Conservation (phyloP, 2,888 invertebrate genomes). For the Serrognathus titanus region DNA sequence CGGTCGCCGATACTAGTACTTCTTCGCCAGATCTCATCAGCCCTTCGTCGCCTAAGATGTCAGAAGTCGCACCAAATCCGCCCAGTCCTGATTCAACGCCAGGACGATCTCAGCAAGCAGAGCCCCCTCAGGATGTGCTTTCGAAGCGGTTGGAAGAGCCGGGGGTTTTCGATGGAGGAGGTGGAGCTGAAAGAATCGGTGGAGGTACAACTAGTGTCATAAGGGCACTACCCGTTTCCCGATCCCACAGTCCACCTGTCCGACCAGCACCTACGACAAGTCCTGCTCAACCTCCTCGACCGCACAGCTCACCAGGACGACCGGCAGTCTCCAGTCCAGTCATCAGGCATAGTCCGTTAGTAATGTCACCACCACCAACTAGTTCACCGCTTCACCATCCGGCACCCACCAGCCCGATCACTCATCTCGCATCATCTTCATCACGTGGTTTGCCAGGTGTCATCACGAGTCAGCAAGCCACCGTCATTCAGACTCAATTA, state of each 20-base stretch:
- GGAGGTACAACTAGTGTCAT: slow-evolving; percentile 44
- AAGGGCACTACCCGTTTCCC: slow-evolving; percentile 38
- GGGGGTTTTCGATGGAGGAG: slow-evolving; percentile 53
- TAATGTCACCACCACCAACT: slow-evolving; percentile 31
- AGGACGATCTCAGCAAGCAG: slow-evolving; percentile 54
- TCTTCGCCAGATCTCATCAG: slow-evolving; percentile 84
- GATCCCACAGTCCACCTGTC: slow-evolving; percentile 46
- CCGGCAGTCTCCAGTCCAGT: slow-evolving; percentile 45
- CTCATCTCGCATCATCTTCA: slow-evolving; percentile 44
- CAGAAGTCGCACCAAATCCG: slow-evolving; percentile 58
- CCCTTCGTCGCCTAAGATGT: slow-evolving; percentile 80
- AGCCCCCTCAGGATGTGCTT: slow-evolving; percentile 44
- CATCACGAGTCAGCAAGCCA: slow-evolving; percentile 38
- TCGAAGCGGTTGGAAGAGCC: slow-evolving; percentile 52
- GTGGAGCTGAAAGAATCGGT: slow-evolving; percentile 31
- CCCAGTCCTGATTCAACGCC: slow-evolving; percentile 60
- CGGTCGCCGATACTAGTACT: slow-evolving; percentile 89
- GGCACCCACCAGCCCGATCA: slow-evolving; percentile 39
- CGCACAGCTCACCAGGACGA: slow-evolving; percentile 48
- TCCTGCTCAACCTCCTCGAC: slow-evolving; percentile 45
- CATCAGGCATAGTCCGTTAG: slow-evolving; percentile 41
- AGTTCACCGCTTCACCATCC: slow-evolving; percentile 24
- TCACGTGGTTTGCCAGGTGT: slow-evolving; percentile 37
- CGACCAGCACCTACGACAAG: slow-evolving; percentile 42
- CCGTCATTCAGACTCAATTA: slow-evolving; percentile 40